Base-by-base conservation (phyloP, 2,113 vertebrate genomes). In the Spea multiplicata region DNA sequence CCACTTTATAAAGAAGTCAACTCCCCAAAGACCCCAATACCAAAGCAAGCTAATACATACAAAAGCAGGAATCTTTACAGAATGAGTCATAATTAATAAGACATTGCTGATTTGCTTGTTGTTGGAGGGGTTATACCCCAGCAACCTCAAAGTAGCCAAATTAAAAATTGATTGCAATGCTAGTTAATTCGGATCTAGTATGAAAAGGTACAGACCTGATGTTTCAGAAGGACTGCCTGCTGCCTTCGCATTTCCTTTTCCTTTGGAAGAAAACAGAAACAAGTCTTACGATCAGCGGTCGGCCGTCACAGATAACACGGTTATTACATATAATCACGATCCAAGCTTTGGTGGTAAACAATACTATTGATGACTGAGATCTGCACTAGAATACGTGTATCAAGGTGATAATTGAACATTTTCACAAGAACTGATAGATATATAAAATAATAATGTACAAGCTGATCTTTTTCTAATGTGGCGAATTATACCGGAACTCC, bases 181-280 rank as follows among this genome's bases (percentile, higher is more conserved):
- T 13, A 13, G 55, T 59, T 12, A 59, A 59, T 8, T 8, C 77
- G 83, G 76, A 87, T 83, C 0, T 55, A 66, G 67, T 73, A 83
- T 82, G 0, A 81, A 55, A 0, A 0, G 14, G 70, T 84, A 90
- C 90, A 75, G 88, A 99, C 97, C 95, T 98, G 96, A 82, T 98
- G 96, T 83, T 98, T 99, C 82, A 96, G 85, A 82, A 98, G 91
- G 82, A 96, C 91, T 44, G 96, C 94, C 74, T 99, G 96, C 52
- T 98, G 94, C 86, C 95, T 89, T 75, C 94, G 91, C 88, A 98
- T 91, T 87, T 98, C 96, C 78, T 95, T 97, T 84, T 97, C 97
- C 97, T 99, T 89, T 70, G 90, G 91, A 72, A 88, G 71, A 88
- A 30, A 86, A 85, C 81, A 44, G 72, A 55, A 55, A 45, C 6